Evolutionary conservation across 37 sponge, comb jelly and placozoan genomes (phyloP).

Genomic region (Cliona cf. orientalis): DNA sequence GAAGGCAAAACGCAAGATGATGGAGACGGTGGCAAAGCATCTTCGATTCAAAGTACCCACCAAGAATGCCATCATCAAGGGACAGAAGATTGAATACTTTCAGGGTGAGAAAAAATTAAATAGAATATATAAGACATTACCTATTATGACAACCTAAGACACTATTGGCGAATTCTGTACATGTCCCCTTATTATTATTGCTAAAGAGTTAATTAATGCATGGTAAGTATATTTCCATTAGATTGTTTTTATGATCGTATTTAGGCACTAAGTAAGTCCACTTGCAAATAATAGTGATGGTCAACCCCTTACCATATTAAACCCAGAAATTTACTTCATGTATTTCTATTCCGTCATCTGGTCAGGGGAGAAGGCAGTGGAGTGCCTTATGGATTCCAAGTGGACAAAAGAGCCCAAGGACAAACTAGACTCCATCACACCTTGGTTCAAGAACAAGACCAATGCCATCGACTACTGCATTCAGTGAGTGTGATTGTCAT

Average conservation of each 20-base stretch:
- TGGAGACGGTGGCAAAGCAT: slow-evolving; percentile 67
- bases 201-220: too few species aligned
- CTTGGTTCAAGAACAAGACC: slow-evolving; percentile 41
- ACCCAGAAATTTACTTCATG: too few species aligned
- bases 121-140: too few species aligned
- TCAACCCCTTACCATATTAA: too few species aligned
- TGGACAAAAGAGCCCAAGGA: slow-evolving; percentile 35
- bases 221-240: background rate
- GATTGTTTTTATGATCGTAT: too few species aligned
- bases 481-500: slow-evolving; percentile 5
- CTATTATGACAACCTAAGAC: too few species aligned
- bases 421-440: slow-evolving; percentile 10
- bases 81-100: slow-evolving; percentile 74
- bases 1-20: background rate
- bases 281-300: too few species aligned
- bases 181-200: too few species aligned
- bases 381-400: slow-evolving; percentile 62
- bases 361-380: slow-evolving; percentile 69
- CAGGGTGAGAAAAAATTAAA: too few species aligned
- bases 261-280: too few species aligned
- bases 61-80: slow-evolving; percentile 62
- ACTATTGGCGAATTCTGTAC: too few species aligned
- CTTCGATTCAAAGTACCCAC: slow-evolving; percentile 44
- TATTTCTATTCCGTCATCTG: background rate
- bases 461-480: slow-evolving; percentile 53